Percentiles rank a stretch among this genome's conserved stretches.
Evolutionary conservation across 1,140 invertebrate species (phyloP).

Genomic region (Polyergus mexicanus): DNA sequence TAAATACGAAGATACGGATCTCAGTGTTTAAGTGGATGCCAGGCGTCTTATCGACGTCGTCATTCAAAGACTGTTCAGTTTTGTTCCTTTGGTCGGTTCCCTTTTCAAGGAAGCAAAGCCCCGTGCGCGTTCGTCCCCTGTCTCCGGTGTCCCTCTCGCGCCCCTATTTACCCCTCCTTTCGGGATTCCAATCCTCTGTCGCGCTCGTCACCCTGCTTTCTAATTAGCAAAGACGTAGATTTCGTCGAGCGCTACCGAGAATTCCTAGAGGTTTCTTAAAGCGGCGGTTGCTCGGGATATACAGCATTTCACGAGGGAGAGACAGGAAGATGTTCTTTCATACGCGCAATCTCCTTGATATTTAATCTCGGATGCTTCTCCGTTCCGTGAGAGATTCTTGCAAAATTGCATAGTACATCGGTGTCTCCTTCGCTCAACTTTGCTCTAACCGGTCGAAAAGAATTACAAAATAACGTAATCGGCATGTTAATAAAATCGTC

Average conservation of each 20-base stretch:
- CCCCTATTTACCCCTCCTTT: constrained; percentile 2
- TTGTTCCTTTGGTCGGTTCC: constrained; percentile 72
- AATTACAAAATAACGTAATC: constrained; percentile 49
- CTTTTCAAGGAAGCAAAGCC: constrained; percentile 69
- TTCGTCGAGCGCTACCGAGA: constrained; percentile 57
- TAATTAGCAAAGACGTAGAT: constrained; percentile 75
- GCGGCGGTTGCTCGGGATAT: constrained; percentile 38
- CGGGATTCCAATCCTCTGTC: constrained; percentile 25
- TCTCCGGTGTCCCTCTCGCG: constrained; percentile 8
- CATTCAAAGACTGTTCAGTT: constrained; percentile 77
- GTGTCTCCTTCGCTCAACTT: constrained; percentile 7
- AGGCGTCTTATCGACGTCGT: constrained; percentile 74
- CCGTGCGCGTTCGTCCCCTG: background rate
- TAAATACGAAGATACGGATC: constrained; percentile 79
- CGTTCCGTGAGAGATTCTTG: constrained; percentile 31
- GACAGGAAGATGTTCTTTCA: constrained; percentile 21
- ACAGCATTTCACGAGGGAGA: constrained; percentile 22
- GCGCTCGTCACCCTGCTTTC: constrained; percentile 64
- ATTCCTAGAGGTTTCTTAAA: constrained; percentile 67
- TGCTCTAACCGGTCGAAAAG: background rate
- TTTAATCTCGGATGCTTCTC: constrained; percentile 54
- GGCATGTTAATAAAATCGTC: constrained; percentile 59
- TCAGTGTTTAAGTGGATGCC: constrained; percentile 73
- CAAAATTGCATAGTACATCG: background rate
- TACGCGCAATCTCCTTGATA: constrained; percentile 49